Evolutionary conservation across 2,113 vertebrate species (phyloP), one percentile per base, ranked within the genome.

Genomic region (Rutilus rutilus): DNA sequence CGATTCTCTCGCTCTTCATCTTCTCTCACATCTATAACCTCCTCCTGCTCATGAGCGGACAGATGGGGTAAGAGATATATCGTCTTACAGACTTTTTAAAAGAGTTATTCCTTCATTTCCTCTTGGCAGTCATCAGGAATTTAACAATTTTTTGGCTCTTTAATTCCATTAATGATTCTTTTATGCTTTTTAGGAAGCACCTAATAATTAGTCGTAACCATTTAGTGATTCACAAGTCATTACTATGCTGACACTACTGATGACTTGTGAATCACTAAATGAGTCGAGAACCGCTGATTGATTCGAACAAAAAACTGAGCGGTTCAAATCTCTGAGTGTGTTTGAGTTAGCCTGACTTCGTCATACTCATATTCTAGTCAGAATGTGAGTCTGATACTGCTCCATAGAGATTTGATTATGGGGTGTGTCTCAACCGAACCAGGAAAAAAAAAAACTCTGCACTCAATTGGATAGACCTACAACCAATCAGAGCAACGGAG

Each of bases 1-100:
- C 96, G 78, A 98, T 99, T 91, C 97, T 99, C 92, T 97, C 97
- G 91, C 97, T 99, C 91, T 99, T 99, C 95, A 96, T 99, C 92
- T 99, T 99, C 95, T 99, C 98, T 86, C 96, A 99, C 90, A 96
- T 99, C 89, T 99, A 99, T 93, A 99, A 99, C 92, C 95, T 97
- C 30, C 92, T 96, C 90, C 96, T 99, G 89, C 95, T 98, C 82
- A 97, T 98, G 95, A 95, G 94, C 85, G 97, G 96, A 64, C 95
- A 93, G 93, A 99, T 99, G 97, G 95, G 96, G 98, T 99, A 96
- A 92, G 97, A 90, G 36, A 39, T 45, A 78, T 11, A 77, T 82
- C 60, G 23, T 36, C 83, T 9, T 9, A 10, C 8, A 9, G 50
- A 52, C 17, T 21, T 19, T 17, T 54, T 54, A 23, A 39, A 11